Percentiles rank a stretch among this genome's conserved stretches.
These are phyloP conservation scores for Rutpela maculata DNA, from an alignment of 2,888 invertebrate species.

Conservation along the genomic window DNA sequence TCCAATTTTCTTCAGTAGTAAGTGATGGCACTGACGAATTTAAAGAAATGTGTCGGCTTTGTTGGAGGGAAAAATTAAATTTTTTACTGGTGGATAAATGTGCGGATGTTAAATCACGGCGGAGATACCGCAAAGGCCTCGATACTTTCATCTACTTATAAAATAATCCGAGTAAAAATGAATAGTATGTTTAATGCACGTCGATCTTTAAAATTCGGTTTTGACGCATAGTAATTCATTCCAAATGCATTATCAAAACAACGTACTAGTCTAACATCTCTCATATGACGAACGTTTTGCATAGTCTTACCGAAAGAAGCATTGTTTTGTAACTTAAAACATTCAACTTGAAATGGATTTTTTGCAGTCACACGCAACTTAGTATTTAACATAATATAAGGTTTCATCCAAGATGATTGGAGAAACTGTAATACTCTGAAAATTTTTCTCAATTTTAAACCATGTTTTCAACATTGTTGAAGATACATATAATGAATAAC, in stretches of 20 bases:
- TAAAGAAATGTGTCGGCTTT: too few species aligned
- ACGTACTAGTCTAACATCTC: constrained; percentile 44
- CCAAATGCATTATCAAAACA: constrained; percentile 47
- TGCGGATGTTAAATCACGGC: too few species aligned
- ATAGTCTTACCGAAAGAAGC: constrained; percentile 16
- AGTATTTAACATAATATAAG: background rate
- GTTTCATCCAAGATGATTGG: background rate
- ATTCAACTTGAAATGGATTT: constrained; percentile 52
- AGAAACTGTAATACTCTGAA: background rate
- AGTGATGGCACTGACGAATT: too few species aligned
- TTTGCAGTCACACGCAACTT: background rate
- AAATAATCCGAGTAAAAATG: too few species aligned
- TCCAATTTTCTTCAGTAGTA: too few species aligned
- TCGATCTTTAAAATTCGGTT: constrained; percentile 55
- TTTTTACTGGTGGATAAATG: too few species aligned
- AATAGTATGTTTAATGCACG: too few species aligned
- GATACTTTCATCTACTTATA: too few species aligned
- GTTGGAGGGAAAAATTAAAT: too few species aligned
- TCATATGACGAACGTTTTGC: constrained; percentile 51
- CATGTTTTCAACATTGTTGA: constrained; percentile 55
- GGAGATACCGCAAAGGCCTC: too few species aligned
- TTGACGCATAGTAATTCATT: constrained; percentile 44
- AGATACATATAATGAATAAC: constrained; percentile 43
- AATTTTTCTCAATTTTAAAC: background rate
- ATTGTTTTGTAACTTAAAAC: constrained; percentile 13